Evolutionary conservation across 2,113 vertebrate species (phyloP).

Genomic region (Tetrax tetrax): DNA sequence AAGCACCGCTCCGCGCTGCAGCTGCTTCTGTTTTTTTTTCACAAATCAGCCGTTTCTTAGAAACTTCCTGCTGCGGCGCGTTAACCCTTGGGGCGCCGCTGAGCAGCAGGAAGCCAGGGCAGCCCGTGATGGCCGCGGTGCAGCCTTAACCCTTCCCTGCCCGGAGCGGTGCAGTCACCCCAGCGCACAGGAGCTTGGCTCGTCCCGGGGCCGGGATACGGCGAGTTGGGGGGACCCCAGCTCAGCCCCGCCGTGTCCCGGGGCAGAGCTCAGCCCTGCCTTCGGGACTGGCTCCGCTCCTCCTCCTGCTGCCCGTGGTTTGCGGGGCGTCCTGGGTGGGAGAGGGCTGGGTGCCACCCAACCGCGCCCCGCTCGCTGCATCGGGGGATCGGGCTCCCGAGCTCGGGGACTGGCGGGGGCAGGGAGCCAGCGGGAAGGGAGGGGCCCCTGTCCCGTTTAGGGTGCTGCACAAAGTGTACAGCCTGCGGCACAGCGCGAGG

Average conservation of each 20-base stretch:
- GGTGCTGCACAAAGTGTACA: neutral
- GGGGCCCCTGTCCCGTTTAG: neutral
- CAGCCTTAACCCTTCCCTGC: neutral
- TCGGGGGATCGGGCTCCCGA: rapidly evolving
- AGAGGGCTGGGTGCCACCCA: neutral
- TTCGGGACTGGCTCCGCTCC: too few relatives aligned
- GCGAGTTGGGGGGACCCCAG: too few relatives aligned
- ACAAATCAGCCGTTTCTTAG: neutral
- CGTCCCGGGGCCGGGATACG: too few relatives aligned
- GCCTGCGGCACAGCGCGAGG: neutral
- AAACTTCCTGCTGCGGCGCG: neutral
- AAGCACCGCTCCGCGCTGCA: too few relatives aligned
- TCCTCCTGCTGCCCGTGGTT: too few relatives aligned
- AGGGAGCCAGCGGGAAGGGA: neutral
- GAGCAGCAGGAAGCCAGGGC: neutral
- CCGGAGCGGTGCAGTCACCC: too few relatives aligned
- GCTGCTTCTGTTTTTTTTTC: neutral
- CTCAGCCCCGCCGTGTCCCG: too few relatives aligned
- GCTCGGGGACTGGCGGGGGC: neutral
- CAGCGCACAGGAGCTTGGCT: too few relatives aligned
- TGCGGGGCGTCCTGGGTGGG: neutral
- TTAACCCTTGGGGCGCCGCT: neutral
- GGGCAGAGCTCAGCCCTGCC: too few relatives aligned
- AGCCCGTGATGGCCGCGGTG: neutral
- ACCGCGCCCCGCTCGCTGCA: too few relatives aligned